phyloP scores from a whole-genome alignment of 2,797 vertebrate genomes.

The Chelon labrosus region DNA sequence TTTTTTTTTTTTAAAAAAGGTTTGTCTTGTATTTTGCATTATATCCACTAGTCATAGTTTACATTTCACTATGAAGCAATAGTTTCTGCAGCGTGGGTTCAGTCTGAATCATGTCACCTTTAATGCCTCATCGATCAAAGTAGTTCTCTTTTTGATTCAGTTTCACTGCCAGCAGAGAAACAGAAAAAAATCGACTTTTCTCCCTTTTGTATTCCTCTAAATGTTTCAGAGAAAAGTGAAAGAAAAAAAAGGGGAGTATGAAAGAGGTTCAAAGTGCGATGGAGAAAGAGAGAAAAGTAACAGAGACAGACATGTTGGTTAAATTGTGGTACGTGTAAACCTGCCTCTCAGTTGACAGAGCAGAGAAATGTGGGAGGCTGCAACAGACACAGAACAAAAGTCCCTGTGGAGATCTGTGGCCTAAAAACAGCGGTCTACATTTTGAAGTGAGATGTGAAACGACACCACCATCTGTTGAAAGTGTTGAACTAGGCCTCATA shows the following conservation, averaged over 20 bases:
- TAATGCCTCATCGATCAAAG: constrained; percentile 69
- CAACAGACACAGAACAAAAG: constrained; percentile 44
- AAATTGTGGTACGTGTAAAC: constrained; percentile 42
- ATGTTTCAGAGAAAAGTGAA: constrained; percentile 40
- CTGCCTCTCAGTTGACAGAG: constrained; percentile 30
- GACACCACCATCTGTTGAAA: constrained; percentile 67
- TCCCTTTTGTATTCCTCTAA: neutral
- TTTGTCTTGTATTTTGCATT: constrained; percentile 28
- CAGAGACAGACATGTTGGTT: constrained; percentile 36
- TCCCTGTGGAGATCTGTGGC: constrained; percentile 62
- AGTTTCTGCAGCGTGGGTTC: constrained; percentile 53
- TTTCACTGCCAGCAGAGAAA: constrained; percentile 44
- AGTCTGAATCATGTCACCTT: constrained; percentile 62
- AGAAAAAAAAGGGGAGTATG: constrained; percentile 5
- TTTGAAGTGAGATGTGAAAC: constrained; percentile 67
- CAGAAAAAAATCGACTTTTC: constrained; percentile 36
- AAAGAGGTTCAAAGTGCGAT: neutral
- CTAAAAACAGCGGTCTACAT: constrained; percentile 64
- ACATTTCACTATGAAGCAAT: constrained; percentile 41
- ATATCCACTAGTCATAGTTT: constrained; percentile 46
- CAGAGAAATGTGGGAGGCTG: constrained; percentile 67
- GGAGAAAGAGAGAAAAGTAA: constrained; percentile 5
- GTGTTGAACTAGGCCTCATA: constrained; percentile 42
- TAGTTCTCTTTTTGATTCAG: constrained; percentile 63
- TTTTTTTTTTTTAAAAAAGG: neutral